These are phyloP conservation scores for Ictalurus furcatus DNA, from an alignment of 2,113 vertebrate genomes.

Conservation along the genomic window DNA sequence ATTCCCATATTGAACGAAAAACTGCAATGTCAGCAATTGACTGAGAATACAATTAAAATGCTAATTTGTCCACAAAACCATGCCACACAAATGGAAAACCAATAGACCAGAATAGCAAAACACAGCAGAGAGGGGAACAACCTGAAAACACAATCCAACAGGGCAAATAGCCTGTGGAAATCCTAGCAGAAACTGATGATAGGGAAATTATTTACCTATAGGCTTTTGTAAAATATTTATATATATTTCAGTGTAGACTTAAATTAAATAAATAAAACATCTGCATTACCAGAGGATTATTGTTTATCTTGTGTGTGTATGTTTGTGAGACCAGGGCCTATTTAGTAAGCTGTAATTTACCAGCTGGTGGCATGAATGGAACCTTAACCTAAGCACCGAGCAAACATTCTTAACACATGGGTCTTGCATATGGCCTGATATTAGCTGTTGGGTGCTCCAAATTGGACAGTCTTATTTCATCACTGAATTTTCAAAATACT, in stretches of 20 bases:
- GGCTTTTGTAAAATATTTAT: too few relatives aligned
- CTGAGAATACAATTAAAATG: not conserved
- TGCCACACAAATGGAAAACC: not conserved
- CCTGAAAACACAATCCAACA: too few relatives aligned
- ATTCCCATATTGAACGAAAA: not conserved
- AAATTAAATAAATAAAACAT: not conserved
- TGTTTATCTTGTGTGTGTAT: not conserved
- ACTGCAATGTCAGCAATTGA: not conserved
- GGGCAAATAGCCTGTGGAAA: not conserved
- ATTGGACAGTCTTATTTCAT: not conserved
- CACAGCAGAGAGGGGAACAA: not conserved
- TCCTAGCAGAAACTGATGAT: not conserved
- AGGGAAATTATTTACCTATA: not conserved
- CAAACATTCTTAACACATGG: not conserved
- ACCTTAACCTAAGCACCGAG: not conserved
- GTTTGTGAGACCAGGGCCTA: not conserved
- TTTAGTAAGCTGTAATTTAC: not conserved
- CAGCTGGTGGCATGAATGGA: not conserved
- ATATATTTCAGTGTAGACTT: too few relatives aligned
- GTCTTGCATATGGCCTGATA: not conserved
- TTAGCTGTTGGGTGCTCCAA: not conserved
- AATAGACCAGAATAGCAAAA: not conserved
- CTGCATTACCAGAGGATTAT: not conserved
- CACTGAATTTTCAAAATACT: not conserved
- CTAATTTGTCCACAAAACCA: not conserved